Percentiles rank a stretch among this genome's conserved stretches.
Evolutionary conservation across 2,888 invertebrate species (phyloP).

Genomic region (Aphodius granarius): DNA sequence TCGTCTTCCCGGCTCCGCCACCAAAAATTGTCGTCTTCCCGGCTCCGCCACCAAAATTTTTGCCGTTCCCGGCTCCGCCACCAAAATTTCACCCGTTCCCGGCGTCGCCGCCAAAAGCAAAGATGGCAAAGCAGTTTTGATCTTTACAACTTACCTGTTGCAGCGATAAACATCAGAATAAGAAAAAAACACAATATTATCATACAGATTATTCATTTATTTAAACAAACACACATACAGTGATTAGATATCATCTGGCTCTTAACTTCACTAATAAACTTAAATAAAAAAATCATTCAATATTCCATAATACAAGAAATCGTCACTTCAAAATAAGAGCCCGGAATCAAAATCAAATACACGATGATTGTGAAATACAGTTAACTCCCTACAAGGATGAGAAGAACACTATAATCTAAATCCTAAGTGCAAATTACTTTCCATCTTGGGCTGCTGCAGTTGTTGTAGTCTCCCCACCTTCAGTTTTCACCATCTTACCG

Average conservation of each 20-base stretch:
- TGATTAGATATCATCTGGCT: neutral
- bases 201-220: conserved; percentile 4
- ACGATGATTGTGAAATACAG: neutral
- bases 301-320: neutral
- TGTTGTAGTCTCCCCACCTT: conserved; percentile 45
- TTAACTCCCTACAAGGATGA: neutral
- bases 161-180: too few relatives aligned
- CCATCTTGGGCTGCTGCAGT: neutral
- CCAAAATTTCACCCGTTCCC: too few relatives aligned
- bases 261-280: conserved; percentile 5
- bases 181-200: neutral
- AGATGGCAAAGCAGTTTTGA: too few relatives aligned
- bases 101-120: too few relatives aligned
- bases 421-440: neutral
- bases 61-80: too few relatives aligned
- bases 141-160: too few relatives aligned
- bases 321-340: neutral
- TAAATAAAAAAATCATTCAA: neutral
- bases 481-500: conserved; percentile 61
- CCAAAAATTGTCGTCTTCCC: too few relatives aligned
- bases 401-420: neutral
- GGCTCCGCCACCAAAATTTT: too few relatives aligned
- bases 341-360: conserved; percentile 1
- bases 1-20: too few relatives aligned
- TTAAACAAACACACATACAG: conserved; percentile 9